Evolutionary conservation across 2,113 vertebrate genomes (phyloP), one percentile per base, ranked within the genome.

Genomic region (Pseudorasbora parva): DNA sequence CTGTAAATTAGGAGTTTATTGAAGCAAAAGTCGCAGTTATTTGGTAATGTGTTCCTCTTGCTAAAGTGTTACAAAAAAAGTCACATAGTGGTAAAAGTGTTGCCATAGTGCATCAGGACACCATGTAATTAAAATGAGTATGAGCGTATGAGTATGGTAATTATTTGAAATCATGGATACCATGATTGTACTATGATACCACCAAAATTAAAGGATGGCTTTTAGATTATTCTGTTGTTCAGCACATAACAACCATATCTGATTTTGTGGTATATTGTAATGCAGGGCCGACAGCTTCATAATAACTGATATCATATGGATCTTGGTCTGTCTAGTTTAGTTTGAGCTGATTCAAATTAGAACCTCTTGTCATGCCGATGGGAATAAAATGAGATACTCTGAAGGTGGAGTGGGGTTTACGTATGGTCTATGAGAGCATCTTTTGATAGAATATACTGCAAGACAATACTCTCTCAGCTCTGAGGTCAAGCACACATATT

Each of bases 381-480:
- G 12, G 33, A 78, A 78, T 78, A 60, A 27, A 60, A 78, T 78
- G 2, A 60, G 75, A 45, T 60, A 43, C 51, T 77, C 37, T 59
- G 75, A 75, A 30, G 23, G n/a, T 8, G 2, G 57, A 74, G 81
- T 21, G 68, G 68, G 45, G 15, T 86, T 68, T 74, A 71, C 72
- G 56, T 21, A 45, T 11, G 64, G 54, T 73, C 81, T 64, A n/a
- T 66, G 75, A 83, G 23, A 60, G 57, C 81, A 74, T 45, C 5
- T 47, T 49, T 74, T 11, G 23, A 79, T 74, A 43, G 68, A 83
- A 75, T 79, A 33, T 37, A 27, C 59, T 59, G 76, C 25, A 80
- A 83, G 66, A 41, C 75, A 73, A 86, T 86, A 74, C 81, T 74
- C 85, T 74, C 76, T n/a, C 25, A 57, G 76, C 76, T 80, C 66